Conservation (phyloP, 1,140 invertebrate species). For the Batillaria attramentaria region DNA sequence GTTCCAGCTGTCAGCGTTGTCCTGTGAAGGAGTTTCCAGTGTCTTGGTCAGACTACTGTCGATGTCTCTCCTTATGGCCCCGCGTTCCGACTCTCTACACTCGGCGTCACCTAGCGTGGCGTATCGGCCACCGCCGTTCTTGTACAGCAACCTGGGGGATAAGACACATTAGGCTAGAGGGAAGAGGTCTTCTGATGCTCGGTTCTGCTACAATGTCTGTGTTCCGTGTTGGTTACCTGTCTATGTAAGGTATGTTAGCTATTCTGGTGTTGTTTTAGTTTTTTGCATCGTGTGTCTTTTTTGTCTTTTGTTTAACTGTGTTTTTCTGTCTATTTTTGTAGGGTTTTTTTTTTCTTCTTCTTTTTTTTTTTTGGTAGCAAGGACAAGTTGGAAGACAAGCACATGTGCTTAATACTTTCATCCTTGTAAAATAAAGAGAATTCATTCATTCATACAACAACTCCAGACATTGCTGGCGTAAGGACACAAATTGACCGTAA, state of each 20-base stretch:
- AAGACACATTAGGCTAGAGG: background rate
- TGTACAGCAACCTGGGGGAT: constrained; percentile 1
- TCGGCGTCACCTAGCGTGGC: background rate
- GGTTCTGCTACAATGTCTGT: too few relatives aligned
- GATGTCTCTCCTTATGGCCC: background rate
- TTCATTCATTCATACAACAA: background rate
- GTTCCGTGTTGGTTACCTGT: too few relatives aligned
- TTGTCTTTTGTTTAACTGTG: background rate
- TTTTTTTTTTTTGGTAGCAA: too few relatives aligned
- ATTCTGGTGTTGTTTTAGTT: background rate
- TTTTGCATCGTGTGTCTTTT: too few relatives aligned
- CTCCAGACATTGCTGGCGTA: too few relatives aligned
- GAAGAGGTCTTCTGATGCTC: background rate
- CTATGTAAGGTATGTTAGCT: background rate
- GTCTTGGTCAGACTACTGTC: background rate
- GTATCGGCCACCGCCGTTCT: background rate
- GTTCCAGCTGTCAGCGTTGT: background rate
- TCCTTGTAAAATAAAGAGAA: too few relatives aligned
- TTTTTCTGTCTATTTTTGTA: background rate
- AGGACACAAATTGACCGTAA: too few relatives aligned
- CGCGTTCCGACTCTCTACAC: background rate
- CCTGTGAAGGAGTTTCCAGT: background rate
- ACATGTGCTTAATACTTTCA: too few relatives aligned
- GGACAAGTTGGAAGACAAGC: background rate
- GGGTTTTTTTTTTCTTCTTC: too few relatives aligned